These are phyloP conservation scores for Plumapathes pennacea DNA, from an alignment of 92 coral and sea anemone species.

Conservation along the genomic window DNA sequence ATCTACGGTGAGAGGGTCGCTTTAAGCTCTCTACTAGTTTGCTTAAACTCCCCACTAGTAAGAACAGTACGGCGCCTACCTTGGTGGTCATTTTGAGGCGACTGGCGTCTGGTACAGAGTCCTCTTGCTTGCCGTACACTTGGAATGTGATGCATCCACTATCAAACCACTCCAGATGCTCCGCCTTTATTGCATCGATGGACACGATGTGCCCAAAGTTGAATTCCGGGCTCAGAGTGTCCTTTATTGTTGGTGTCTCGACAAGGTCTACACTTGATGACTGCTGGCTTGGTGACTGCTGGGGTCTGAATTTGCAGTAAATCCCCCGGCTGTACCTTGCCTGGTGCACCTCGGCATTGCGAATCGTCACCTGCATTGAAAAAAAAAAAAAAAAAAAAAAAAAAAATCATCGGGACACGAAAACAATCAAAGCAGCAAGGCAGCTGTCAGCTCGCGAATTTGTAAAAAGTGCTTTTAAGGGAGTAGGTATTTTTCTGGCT, in stretches of 20 bases:
- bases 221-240: constrained; percentile 88
- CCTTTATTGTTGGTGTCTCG: constrained; percentile 55
- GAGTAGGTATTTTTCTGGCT: too few species aligned
- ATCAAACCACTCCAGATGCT: constrained; percentile 94
- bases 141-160: constrained; percentile 86
- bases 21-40: too few species aligned
- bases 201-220: constrained; percentile 62
- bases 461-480: too few species aligned
- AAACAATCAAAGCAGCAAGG: too few species aligned
- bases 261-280: constrained; percentile 75
- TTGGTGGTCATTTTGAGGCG: constrained; percentile 94
- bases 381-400: neutral
- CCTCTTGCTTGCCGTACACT: constrained; percentile 89
- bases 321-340: constrained; percentile 82
- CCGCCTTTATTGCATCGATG: constrained; percentile 62
- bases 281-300: too few species aligned
- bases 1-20: too few species aligned
- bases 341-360: constrained; percentile 86
- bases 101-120: constrained; percentile 72
- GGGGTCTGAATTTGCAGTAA: constrained; percentile 83
- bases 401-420: too few species aligned
- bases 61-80: too few species aligned
- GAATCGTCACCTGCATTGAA: constrained; percentile 69
- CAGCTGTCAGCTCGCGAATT: too few species aligned
- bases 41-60: too few species aligned